These are phyloP conservation scores for Xenus cinereus DNA, from an alignment of 2,113 vertebrate genomes.

Conservation along the genomic window DNA sequence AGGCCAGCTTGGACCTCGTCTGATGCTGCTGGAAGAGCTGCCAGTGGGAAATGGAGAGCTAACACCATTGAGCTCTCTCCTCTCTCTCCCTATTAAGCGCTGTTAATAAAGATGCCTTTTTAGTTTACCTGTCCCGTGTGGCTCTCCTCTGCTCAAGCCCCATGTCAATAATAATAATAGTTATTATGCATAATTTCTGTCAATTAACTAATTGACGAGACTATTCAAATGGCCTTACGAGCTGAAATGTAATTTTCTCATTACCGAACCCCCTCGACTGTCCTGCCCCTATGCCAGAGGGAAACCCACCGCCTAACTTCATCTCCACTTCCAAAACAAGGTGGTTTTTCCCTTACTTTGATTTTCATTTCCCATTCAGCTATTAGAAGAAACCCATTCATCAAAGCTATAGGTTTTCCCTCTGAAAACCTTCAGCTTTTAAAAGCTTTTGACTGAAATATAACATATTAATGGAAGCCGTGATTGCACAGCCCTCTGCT, in stretches of 20 bases:
- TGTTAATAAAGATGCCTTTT: neutral
- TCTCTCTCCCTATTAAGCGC: neutral
- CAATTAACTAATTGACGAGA: neutral
- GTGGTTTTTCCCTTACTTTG: neutral
- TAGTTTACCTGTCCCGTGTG: neutral
- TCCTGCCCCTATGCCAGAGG: neutral
- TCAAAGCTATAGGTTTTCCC: conserved; percentile 60
- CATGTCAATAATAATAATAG: neutral
- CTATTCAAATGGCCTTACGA: neutral
- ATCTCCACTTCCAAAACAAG: neutral
- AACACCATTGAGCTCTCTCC: neutral
- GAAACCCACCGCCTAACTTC: neutral
- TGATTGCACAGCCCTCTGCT: conserved; percentile 72
- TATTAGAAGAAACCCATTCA: conserved; percentile 67
- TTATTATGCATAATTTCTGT: neutral
- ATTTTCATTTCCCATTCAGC: conserved; percentile 67
- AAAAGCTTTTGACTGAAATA: conserved; percentile 73
- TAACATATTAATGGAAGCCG: conserved; percentile 72
- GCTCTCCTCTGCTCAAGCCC: neutral
- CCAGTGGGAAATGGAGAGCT: neutral
- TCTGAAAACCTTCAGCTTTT: conserved; percentile 68
- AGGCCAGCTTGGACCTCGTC: neutral
- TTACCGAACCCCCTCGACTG: neutral
- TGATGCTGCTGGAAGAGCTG: neutral
- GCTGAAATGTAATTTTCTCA: neutral